Conservation (phyloP, 2,888 invertebrate genomes). For the Andrena bicolor region DNA sequence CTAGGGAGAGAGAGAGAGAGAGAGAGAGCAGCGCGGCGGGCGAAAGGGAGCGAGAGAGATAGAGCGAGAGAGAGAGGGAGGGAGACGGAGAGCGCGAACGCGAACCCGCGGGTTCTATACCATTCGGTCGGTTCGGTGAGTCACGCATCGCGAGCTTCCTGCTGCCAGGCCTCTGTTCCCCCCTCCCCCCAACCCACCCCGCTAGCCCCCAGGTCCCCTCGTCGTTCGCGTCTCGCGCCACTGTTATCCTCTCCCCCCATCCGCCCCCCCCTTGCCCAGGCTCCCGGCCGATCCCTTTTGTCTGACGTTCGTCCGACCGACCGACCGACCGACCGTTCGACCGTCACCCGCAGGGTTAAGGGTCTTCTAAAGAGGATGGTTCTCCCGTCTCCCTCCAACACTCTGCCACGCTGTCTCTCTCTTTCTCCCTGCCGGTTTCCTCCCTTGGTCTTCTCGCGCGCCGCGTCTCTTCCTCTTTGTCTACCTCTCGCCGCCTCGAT, state of each 20-base stretch:
- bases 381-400: slow-evolving; percentile 47
- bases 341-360: slow-evolving; percentile 84
- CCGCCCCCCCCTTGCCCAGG: slow-evolving; percentile 55
- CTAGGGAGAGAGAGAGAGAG: slow-evolving; percentile 8
- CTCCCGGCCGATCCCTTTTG: slow-evolving; percentile 70
- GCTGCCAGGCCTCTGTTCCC: slow-evolving; percentile 76
- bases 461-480: slow-evolving; percentile 31
- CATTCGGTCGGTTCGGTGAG: slow-evolving; percentile 82
- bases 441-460: slow-evolving; percentile 18
- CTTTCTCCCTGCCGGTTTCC: not conserved
- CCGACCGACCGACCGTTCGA: slow-evolving; percentile 77
- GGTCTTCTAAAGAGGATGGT: slow-evolving; percentile 82
- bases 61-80: not conserved
- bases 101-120: slow-evolving; percentile 81
- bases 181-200: slow-evolving; percentile 54
- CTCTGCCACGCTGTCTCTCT: too few species aligned
- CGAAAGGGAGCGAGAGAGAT: slow-evolving; percentile 7
- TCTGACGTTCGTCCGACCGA: slow-evolving; percentile 63
- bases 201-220: slow-evolving; percentile 54
- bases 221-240: slow-evolving; percentile 64
- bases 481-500: slow-evolving; percentile 22
- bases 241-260: slow-evolving; percentile 60
- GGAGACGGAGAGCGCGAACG: slow-evolving; percentile 76
- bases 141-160: slow-evolving; percentile 85
- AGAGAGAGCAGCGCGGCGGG: not conserved